Conservation (phyloP, 2,113 vertebrate species). For the Boleophthalmus pectinirostris region DNA sequence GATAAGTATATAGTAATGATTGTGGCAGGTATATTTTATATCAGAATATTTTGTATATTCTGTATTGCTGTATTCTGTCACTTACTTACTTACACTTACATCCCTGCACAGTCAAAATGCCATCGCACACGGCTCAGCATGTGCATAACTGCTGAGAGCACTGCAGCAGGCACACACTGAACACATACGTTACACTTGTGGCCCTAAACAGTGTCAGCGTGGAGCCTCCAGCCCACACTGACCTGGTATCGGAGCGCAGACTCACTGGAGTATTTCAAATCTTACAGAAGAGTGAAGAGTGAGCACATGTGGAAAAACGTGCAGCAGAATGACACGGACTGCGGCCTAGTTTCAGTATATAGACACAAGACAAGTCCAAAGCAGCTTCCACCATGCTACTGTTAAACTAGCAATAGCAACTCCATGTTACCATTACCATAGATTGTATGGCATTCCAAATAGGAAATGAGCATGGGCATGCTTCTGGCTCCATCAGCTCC, state of each 20-base stretch:
- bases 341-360: conserved; percentile 33
- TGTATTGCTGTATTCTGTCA: too few relatives aligned
- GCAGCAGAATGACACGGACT: conserved; percentile 15
- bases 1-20: too few relatives aligned
- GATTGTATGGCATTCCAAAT: too few relatives aligned
- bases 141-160: not conserved
- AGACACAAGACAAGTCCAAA: conserved; percentile 5
- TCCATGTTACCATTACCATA: too few relatives aligned
- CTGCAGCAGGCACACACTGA: not conserved
- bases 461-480: too few relatives aligned
- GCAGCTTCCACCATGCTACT: conserved; percentile 1
- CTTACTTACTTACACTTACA: too few relatives aligned
- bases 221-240: conserved; percentile 71
- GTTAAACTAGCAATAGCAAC: conserved; percentile 18
- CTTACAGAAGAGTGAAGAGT: conserved; percentile 18
- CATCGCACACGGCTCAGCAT: not conserved
- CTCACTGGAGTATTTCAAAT: conserved; percentile 9
- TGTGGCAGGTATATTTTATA: too few relatives aligned
- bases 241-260: conserved; percentile 69
- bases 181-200: not conserved
- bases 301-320: conserved; percentile 42
- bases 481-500: too few relatives aligned
- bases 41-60: too few relatives aligned
- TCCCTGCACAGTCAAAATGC: too few relatives aligned
- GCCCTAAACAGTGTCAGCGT: conserved; percentile 73